Conservation (phyloP, 2,888 invertebrate species). For the Yponomeuta sedellus region DNA sequence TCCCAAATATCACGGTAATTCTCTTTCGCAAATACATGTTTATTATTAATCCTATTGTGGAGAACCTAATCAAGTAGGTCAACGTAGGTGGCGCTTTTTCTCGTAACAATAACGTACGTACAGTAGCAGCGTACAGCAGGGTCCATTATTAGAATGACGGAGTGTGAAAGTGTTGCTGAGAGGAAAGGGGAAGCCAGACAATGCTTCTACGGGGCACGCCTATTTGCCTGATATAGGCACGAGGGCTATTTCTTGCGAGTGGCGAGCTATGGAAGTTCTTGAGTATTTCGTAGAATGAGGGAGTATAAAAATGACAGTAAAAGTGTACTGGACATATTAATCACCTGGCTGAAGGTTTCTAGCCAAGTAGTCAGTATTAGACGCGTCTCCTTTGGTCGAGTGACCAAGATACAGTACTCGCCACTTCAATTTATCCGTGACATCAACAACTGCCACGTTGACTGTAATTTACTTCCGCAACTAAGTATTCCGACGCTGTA, state of each 20-base stretch:
- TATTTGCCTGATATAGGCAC: not conserved
- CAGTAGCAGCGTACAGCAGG: not conserved
- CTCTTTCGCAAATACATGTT: not conserved
- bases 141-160: not conserved
- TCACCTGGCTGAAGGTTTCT: too few species aligned
- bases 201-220: not conserved
- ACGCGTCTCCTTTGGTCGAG: too few species aligned
- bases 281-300: not conserved
- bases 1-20: too few species aligned
- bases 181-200: not conserved
- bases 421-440: too few species aligned
- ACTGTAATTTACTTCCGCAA: too few species aligned
- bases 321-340: too few species aligned
- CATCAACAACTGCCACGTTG: too few species aligned
- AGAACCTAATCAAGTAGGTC: not conserved
- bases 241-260: not conserved
- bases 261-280: too few species aligned
- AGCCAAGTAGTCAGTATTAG: too few species aligned
- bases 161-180: not conserved
- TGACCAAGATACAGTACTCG: too few species aligned
- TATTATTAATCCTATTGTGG: not conserved
- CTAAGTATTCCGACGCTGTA: too few species aligned
- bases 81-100: not conserved
- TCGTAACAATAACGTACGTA: not conserved
- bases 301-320: too few species aligned